Evolutionary conservation across 2,888 invertebrate species (phyloP), one percentile per base, ranked within the genome.

Genomic region (Slavum lentiscoides): DNA sequence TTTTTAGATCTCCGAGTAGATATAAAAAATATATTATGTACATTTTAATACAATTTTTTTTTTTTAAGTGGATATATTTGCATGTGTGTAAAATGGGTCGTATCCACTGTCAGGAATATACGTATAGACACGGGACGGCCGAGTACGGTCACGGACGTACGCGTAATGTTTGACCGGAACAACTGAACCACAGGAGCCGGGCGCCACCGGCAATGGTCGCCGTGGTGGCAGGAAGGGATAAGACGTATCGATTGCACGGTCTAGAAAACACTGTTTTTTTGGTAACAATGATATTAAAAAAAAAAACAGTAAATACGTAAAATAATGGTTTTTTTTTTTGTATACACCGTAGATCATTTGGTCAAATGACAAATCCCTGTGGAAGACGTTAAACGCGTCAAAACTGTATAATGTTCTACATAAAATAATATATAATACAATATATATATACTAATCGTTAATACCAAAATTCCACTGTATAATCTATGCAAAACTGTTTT

Each of bases 151-250:
- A 15, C 19, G 17, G 55, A 21, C 21, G 13, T 30, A 30, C 55
- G 19, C 11, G 61, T 19, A 73, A 30, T n/a, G 43, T 76, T 76
- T 59, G 43, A 59, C 67, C 75, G 75, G 75, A 76, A 76, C 59
- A 76, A 43, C 68, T 13, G 43, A 23, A 76, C 68, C 23, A 39
- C 73, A 21, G 23, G 61, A 58, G 58, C 58, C 58, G 55, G 58
- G n/a, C 58, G 70, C 55, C 55, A 64, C n/a, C 15, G 69, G 17
- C 37, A 1, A 39, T 17, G n/a, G 66, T 67, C 75, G 75, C 8
- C 53, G 17, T n/a, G 1, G 23, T 8, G 30, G 66, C 75, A 67
- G 75, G 67, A 67, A 59, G 19, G 55, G 39, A 75, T 55, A 58
- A 73, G 73, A 39, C 37, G 21, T 39, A 74, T 73, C 74, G 64